Percentiles rank a stretch among this genome's conserved stretches.
phyloP scores from a whole-genome alignment of 2,888 invertebrate species.

The Fragum whitleyi region DNA sequence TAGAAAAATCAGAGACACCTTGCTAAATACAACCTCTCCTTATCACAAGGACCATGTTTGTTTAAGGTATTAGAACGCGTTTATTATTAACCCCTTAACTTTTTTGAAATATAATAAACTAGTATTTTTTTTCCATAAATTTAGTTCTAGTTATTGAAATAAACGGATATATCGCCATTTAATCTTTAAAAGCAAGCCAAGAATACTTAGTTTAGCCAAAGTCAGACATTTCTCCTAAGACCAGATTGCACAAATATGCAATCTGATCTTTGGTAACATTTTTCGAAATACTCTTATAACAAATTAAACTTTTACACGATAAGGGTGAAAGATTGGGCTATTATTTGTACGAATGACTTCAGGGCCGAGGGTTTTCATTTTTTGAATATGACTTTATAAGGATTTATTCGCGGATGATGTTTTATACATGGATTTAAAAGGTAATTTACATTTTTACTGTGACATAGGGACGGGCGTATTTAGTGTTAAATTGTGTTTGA shows the following conservation, averaged over 20 bases:
- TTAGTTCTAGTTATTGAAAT: too few species aligned
- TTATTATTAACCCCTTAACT: conserved; percentile 11
- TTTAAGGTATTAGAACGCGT: conserved; percentile 15
- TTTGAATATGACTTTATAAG: conserved; percentile 12
- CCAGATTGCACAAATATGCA: not conserved
- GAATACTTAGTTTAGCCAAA: too few species aligned
- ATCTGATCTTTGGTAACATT: not conserved
- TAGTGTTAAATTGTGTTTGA: conserved; percentile 1
- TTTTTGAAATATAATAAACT: too few species aligned
- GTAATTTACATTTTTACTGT: conserved; percentile 2
- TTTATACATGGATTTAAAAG: not conserved
- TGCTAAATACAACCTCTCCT: conserved; percentile 20
- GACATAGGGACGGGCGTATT: not conserved
- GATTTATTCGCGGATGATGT: conserved; percentile 4
- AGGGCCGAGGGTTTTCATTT: not conserved
- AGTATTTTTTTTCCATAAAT: too few species aligned
- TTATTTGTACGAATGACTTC: conserved; percentile 18
- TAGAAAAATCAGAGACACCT: conserved; percentile 15
- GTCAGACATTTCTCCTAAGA: not conserved
- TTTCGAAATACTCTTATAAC: not conserved
- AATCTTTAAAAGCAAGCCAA: too few species aligned
- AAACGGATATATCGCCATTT: too few species aligned
- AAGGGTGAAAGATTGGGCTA: conserved; percentile 1
- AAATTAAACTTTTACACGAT: not conserved
- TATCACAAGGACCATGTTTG: conserved; percentile 19